Percentiles rank a stretch among this genome's conserved stretches.
These are phyloP conservation scores for Urechis unicinctus DNA, from an alignment of 2,888 invertebrate species.

Conservation along the genomic window DNA sequence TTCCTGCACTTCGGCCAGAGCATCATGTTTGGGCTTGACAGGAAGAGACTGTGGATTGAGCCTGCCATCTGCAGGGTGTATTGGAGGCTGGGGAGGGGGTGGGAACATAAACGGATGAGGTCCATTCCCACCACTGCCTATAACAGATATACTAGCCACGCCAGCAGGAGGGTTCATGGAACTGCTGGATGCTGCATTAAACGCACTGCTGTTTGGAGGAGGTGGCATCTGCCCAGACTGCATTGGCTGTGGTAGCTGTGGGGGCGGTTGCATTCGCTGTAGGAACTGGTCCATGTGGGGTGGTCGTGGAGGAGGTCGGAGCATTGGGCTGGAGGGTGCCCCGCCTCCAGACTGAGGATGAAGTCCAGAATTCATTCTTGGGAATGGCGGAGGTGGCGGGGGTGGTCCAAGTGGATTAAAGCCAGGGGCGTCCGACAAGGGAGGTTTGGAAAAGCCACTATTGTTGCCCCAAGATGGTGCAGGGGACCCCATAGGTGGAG, in stretches of 20 bases:
- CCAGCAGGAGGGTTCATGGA: background rate
- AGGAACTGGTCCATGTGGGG: background rate
- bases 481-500: too few relatives aligned
- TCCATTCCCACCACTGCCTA: too few relatives aligned
- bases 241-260: constrained; percentile 12
- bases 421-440: too few relatives aligned
- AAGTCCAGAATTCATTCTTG: background rate
- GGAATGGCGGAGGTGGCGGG: background rate
- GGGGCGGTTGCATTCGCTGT: background rate
- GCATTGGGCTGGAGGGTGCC: too few relatives aligned
- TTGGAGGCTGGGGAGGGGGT: constrained; percentile 1
- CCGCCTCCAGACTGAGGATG: background rate
- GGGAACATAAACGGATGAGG: background rate
- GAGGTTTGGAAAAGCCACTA: too few relatives aligned
- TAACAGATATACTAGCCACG: too few relatives aligned
- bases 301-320: background rate
- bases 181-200: background rate
- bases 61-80: too few relatives aligned
- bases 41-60: background rate
- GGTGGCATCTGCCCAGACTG: constrained; percentile 12
- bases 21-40: background rate
- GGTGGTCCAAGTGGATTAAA: too few relatives aligned
- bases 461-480: too few relatives aligned
- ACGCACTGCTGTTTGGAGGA: constrained; percentile 12
- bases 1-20: constrained; percentile 1